Percentiles rank a stretch among this genome's conserved stretches.
phyloP scores from a whole-genome alignment of 1,140 invertebrate genomes.

The Paraescarpia echinospica region DNA sequence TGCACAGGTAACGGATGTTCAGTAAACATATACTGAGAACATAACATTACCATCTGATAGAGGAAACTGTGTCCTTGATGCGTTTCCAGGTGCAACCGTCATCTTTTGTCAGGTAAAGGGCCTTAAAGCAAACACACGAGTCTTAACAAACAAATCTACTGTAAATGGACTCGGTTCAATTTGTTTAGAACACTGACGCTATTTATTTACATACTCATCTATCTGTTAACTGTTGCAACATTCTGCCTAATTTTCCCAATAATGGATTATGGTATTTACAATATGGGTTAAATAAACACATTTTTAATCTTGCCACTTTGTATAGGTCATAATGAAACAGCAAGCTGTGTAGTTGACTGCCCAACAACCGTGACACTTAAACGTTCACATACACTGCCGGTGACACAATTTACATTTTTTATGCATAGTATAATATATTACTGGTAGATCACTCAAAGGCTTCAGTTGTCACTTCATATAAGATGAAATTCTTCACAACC shows the following conservation, averaged over 20 bases:
- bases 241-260: slow-evolving; percentile 11
- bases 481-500: neutral
- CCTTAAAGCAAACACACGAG: slow-evolving; percentile 22
- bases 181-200: neutral
- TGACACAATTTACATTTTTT: too few species aligned
- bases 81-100: slow-evolving; percentile 34
- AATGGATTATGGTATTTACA: neutral
- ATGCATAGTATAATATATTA: neutral
- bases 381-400: too few species aligned
- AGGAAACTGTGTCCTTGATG: slow-evolving; percentile 26
- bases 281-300: neutral
- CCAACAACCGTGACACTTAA: neutral
- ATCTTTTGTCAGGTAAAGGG: slow-evolving; percentile 37
- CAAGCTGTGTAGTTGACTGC: neutral
- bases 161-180: neutral
- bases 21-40: slow-evolving; percentile 18
- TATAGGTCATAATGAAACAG: neutral
- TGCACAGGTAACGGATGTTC: neutral
- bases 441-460: neutral
- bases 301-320: neutral
- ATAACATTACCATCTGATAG: slow-evolving; percentile 29
- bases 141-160: neutral
- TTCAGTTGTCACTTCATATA: neutral
- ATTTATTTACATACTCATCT: neutral
- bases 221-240: neutral